A percentile compares a stretch with the other conserved stretches of the same genome.
These are phyloP conservation scores for Muntiacus reevesi DNA, from an alignment of 2,113 vertebrate genomes.

Conservation along the genomic window DNA sequence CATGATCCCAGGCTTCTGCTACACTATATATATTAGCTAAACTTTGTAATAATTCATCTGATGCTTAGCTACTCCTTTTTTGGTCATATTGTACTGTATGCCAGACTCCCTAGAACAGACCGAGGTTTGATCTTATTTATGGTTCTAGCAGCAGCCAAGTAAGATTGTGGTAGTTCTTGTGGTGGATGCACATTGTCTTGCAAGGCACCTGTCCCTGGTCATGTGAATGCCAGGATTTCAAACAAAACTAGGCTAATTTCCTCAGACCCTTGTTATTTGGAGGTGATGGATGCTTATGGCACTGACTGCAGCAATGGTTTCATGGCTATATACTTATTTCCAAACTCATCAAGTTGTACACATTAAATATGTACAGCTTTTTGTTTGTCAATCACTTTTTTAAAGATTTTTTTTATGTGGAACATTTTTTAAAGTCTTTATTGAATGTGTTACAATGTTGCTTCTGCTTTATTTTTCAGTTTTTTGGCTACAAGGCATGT, in stretches of 20 bases:
- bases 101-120: not conserved
- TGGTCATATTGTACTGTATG: not conserved
- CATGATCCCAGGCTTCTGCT: not conserved
- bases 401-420: not conserved
- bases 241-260: not conserved
- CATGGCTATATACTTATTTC: not conserved
- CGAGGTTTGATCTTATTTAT: not conserved
- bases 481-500: not conserved
- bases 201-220: not conserved
- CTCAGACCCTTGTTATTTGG: not conserved
- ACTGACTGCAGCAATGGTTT: not conserved
- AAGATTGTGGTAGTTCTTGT: not conserved
- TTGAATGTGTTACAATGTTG: not conserved
- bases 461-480: not conserved
- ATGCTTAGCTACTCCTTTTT: not conserved
- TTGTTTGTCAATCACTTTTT: not conserved
- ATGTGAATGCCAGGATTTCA: not conserved
- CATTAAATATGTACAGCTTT: not conserved
- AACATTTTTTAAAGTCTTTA: not conserved
- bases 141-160: not conserved
- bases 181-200: not conserved
- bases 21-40: not conserved
- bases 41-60: not conserved
- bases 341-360: not conserved
- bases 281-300: not conserved